Conservation (phyloP, 2,888 invertebrate genomes). For the Tholera decimalis region DNA sequence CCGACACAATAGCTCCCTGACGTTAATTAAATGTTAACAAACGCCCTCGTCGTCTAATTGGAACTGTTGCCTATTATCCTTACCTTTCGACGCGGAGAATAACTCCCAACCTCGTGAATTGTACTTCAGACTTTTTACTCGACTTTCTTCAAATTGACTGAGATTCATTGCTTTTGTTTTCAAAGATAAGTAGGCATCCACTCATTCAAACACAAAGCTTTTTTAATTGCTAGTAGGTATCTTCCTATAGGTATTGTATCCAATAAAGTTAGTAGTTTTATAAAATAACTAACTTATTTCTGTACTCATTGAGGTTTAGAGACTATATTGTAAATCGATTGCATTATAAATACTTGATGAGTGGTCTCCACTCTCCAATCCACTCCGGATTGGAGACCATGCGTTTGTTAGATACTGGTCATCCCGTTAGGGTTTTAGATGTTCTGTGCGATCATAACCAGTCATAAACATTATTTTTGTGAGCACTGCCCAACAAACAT, state of each 20-base stretch:
- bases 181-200: slow-evolving; percentile 57
- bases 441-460: too few relatives aligned
- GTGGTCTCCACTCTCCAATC: too few relatives aligned
- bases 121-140: slow-evolving; percentile 84
- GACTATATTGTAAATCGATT: too few relatives aligned
- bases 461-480: too few relatives aligned
- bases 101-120: slow-evolving; percentile 84
- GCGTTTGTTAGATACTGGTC: too few relatives aligned
- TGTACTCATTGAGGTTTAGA: too few relatives aligned
- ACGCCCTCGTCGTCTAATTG: slow-evolving; percentile 91
- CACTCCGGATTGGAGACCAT: too few relatives aligned
- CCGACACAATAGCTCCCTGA: slow-evolving; percentile 89
- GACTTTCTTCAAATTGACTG: slow-evolving; percentile 79
- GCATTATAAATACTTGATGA: too few relatives aligned
- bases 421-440: too few relatives aligned
- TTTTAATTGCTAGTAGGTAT: slow-evolving; percentile 46
- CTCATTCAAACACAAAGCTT: slow-evolving; percentile 50
- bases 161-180: slow-evolving; percentile 74
- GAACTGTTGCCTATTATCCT: slow-evolving; percentile 91
- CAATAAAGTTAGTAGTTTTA: slow-evolving; percentile 3
- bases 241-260: too few relatives aligned
- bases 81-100: slow-evolving; percentile 87
- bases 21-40: slow-evolving; percentile 92
- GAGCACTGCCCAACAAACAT: too few relatives aligned
- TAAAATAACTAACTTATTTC: slow-evolving; percentile 1